phyloP scores from a whole-genome alignment of 2,113 vertebrate genomes.

The Callithrix jacchus region DNA sequence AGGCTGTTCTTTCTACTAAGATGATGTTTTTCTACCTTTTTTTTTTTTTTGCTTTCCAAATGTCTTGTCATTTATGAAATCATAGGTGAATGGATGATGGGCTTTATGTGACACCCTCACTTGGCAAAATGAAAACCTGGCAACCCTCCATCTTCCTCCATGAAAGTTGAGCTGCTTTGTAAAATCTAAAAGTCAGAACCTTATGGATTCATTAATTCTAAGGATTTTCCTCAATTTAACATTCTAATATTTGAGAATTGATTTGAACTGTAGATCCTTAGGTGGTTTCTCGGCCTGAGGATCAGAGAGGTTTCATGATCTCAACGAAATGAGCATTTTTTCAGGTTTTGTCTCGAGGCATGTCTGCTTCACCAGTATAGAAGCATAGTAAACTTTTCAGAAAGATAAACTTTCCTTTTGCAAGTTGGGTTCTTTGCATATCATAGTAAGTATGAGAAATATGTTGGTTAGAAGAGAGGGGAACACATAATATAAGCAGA shows the following conservation, averaged over 20 bases:
- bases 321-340: neutral
- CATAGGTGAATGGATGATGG: neutral
- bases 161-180: neutral
- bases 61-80: neutral
- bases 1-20: neutral
- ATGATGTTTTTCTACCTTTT: neutral
- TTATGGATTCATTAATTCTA: conserved; percentile 16
- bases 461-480: neutral
- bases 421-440: neutral
- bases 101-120: neutral
- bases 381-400: neutral
- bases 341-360: neutral
- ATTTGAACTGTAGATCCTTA: neutral
- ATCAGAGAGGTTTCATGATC: neutral
- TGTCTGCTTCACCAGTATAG: neutral
- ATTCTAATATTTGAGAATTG: neutral
- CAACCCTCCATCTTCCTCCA: neutral
- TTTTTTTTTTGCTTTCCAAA: neutral
- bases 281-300: neutral
- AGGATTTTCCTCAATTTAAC: conserved; percentile 27
- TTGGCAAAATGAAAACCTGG: conserved; percentile 3
- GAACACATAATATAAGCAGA: neutral
- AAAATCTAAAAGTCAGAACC: neutral
- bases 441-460: neutral
- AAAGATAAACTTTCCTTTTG: neutral